phyloP scores from a whole-genome alignment of 2,113 vertebrate genomes.

The Pelvicachromis taeniatus region DNA sequence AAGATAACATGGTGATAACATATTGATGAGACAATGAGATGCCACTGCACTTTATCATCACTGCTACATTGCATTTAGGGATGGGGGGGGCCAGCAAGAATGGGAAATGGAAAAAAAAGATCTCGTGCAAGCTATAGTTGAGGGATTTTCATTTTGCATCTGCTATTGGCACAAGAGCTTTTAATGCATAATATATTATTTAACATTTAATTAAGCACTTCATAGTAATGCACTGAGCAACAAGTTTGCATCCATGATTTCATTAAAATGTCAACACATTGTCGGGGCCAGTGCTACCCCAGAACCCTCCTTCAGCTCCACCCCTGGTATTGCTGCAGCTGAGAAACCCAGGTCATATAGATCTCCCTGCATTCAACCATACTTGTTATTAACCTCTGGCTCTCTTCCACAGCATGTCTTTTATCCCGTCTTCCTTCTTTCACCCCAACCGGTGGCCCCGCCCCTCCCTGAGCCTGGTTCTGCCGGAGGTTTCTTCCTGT shows the following conservation, averaged over 20 bases:
- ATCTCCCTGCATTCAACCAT: no score
- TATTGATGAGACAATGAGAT: background rate
- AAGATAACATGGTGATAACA: background rate
- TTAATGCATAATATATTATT: background rate
- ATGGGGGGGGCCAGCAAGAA: background rate
- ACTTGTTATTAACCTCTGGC: no score
- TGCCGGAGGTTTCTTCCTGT: no score
- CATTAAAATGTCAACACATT: accelerated
- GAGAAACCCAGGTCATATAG: background rate
- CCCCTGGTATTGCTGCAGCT: background rate
- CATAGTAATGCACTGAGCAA: background rate
- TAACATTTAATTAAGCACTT: background rate
- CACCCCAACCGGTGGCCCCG: no score
- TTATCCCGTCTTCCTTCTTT: no score
- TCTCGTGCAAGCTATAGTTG: background rate
- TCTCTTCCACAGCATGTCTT: no score
- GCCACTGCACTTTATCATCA: constrained; percentile 10
- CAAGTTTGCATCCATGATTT: accelerated
- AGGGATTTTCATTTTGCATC: background rate
- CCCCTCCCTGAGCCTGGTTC: no score
- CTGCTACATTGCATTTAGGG: background rate
- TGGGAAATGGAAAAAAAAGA: background rate
- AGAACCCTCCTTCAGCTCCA: background rate
- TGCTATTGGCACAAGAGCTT: background rate
- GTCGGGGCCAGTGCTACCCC: background rate